These are phyloP conservation scores for Pyxicephalus adspersus DNA, from an alignment of 2,113 vertebrate genomes.

Conservation along the genomic window DNA sequence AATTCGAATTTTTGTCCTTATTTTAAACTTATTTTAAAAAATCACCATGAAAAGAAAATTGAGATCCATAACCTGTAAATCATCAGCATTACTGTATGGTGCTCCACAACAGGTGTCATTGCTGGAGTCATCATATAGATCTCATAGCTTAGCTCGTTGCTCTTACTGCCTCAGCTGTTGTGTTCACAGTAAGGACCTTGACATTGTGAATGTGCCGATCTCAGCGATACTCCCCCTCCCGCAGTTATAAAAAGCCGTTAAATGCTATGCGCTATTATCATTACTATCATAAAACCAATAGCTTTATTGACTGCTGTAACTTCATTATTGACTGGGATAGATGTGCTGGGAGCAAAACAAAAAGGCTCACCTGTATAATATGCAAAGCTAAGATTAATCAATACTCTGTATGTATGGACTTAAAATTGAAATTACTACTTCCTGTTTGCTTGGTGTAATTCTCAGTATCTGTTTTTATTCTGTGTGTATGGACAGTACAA, in stretches of 20 bases:
- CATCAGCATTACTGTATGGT: no score
- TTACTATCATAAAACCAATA: constrained; percentile 14
- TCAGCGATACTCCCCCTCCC: neutral
- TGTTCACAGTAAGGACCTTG: neutral
- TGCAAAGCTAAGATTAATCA: neutral
- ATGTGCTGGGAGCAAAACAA: neutral
- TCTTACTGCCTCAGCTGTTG: neutral
- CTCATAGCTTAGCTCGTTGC: neutral
- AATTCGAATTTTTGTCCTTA: no score
- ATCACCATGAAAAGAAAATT: no score
- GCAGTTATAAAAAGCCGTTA: neutral
- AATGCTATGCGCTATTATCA: neutral
- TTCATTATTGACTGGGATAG: neutral
- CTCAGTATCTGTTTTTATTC: neutral
- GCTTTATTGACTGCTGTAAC: constrained; percentile 21
- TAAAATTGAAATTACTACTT: no score
- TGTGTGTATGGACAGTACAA: neutral
- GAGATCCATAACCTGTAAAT: no score
- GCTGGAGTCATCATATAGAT: no score
- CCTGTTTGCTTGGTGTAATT: no score
- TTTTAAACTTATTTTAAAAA: no score
- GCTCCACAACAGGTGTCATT: no score
- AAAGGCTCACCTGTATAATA: no score
- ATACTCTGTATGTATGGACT: no score
- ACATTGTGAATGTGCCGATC: neutral